These are phyloP conservation scores for Syngnathus scovelli DNA, from an alignment of 2,113 vertebrate genomes.

Conservation along the genomic window DNA sequence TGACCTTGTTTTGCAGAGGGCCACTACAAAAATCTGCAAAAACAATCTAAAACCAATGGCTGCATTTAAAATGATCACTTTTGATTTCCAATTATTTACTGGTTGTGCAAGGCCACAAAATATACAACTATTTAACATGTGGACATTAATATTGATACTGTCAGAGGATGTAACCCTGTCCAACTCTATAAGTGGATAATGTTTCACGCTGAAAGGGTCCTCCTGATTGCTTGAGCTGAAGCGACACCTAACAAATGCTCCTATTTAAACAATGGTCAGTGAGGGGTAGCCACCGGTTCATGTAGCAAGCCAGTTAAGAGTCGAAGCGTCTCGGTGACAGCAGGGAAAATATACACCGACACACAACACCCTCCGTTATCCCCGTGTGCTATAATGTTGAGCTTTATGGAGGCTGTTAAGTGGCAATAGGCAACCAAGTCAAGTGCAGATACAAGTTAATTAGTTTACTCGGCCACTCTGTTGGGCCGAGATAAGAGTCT, in stretches of 20 bases:
- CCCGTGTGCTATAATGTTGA: slow-evolving; percentile 33
- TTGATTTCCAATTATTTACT: background rate
- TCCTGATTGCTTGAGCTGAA: slow-evolving; percentile 6
- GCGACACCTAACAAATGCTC: background rate
- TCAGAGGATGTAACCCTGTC: slow-evolving; percentile 39
- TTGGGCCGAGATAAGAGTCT: slow-evolving; percentile 63
- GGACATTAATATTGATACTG: slow-evolving; percentile 42
- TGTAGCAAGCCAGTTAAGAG: slow-evolving; percentile 49
- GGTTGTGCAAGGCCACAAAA: background rate
- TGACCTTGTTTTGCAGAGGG: background rate
- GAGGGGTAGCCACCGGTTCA: slow-evolving; percentile 30
- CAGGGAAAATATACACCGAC: slow-evolving; percentile 58
- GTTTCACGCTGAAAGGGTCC: slow-evolving; percentile 16
- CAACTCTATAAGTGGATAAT: slow-evolving; percentile 13
- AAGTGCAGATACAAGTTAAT: slow-evolving; percentile 61
- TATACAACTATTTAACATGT: slow-evolving; percentile 8
- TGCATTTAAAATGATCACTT: no score
- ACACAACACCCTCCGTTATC: slow-evolving; percentile 52
- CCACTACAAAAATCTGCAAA: background rate
- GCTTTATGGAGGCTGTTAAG: slow-evolving; percentile 47
- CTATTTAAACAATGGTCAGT: slow-evolving; percentile 53
- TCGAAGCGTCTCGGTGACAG: slow-evolving; percentile 58
- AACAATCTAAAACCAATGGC: background rate
- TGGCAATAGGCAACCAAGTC: slow-evolving; percentile 33
- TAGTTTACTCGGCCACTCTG: slow-evolving; percentile 55